These are phyloP conservation scores for Anodontia alba DNA, from an alignment of 2,888 invertebrate genomes.

Conservation along the genomic window DNA sequence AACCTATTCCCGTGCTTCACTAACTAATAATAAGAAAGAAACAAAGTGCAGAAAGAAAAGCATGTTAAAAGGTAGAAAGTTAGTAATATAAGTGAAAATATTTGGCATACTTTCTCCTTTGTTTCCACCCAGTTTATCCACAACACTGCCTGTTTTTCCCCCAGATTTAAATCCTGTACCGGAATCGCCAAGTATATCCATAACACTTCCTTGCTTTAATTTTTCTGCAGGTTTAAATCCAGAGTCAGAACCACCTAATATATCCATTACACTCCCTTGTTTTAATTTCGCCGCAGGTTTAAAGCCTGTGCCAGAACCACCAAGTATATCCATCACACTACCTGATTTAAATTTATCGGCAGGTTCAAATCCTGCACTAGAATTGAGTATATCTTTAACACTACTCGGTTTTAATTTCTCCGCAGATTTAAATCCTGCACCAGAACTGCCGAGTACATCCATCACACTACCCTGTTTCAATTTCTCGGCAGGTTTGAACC, in stretches of 20 bases:
- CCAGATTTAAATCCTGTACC: slow-evolving; percentile 59
- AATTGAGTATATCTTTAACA: slow-evolving; percentile 15
- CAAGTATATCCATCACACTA: slow-evolving; percentile 81
- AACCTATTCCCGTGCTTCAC: too few species aligned
- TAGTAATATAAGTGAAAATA: too few species aligned
- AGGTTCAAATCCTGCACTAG: slow-evolving; percentile 31
- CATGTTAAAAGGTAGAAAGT: neutral
- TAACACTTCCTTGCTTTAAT: slow-evolving; percentile 80
- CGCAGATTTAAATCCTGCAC: neutral
- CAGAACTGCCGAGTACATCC: slow-evolving; percentile 65
- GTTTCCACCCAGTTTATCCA: slow-evolving; percentile 73
- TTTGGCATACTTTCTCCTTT: neutral
- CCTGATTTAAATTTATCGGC: slow-evolving; percentile 75
- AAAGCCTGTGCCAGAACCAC: slow-evolving; percentile 50
- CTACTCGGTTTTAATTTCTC: neutral
- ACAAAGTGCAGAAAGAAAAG: neutral
- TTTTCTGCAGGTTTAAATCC: slow-evolving; percentile 65
- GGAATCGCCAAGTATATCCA: slow-evolving; percentile 75
- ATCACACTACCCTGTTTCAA: slow-evolving; percentile 74
- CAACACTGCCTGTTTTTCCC: slow-evolving; percentile 79
- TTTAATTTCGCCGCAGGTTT: slow-evolving; percentile 66
- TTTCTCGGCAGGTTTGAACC: slow-evolving; percentile 50
- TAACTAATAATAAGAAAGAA: neutral
- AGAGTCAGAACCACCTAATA: slow-evolving; percentile 55
- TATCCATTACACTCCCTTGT: slow-evolving; percentile 75